These are phyloP conservation scores for Tenthredo amoena DNA, from an alignment of 2,888 invertebrate species.

Conservation along the genomic window DNA sequence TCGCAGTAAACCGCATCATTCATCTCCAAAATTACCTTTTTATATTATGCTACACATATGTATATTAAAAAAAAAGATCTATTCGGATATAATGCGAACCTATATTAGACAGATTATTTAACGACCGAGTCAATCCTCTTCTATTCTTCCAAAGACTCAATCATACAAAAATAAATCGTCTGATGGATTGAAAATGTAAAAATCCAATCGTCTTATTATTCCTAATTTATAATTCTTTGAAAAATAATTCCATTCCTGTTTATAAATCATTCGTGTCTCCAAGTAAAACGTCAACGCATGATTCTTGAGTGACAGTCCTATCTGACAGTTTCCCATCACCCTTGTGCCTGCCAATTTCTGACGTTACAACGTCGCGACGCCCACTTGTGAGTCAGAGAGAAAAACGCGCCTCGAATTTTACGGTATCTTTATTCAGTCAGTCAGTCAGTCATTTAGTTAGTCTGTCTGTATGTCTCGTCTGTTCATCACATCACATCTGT, in stretches of 20 bases:
- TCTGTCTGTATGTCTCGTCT: conserved; percentile 5
- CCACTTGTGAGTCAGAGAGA: conserved; percentile 6
- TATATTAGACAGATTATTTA: background rate
- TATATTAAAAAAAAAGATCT: background rate
- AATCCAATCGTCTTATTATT: background rate
- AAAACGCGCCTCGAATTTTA: background rate
- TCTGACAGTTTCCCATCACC: background rate
- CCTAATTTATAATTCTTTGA: background rate
- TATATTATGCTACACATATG: background rate
- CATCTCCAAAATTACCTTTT: background rate
- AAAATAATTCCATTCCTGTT: background rate
- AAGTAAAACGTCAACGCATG: background rate
- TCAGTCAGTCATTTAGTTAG: conserved; percentile 11
- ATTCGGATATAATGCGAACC: background rate
- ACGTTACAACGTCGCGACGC: conserved; percentile 4
- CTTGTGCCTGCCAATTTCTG: background rate
- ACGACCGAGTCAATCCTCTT: background rate
- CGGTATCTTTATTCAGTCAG: conserved; percentile 41
- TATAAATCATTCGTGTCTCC: background rate
- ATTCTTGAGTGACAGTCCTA: background rate
- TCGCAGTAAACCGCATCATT: background rate
- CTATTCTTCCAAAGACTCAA: background rate
- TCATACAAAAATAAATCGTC: too few relatives aligned
- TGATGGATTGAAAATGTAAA: background rate
- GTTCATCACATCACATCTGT: background rate